Conservation (phyloP, 1,140 invertebrate species). For the Drosophila novamexicana region DNA sequence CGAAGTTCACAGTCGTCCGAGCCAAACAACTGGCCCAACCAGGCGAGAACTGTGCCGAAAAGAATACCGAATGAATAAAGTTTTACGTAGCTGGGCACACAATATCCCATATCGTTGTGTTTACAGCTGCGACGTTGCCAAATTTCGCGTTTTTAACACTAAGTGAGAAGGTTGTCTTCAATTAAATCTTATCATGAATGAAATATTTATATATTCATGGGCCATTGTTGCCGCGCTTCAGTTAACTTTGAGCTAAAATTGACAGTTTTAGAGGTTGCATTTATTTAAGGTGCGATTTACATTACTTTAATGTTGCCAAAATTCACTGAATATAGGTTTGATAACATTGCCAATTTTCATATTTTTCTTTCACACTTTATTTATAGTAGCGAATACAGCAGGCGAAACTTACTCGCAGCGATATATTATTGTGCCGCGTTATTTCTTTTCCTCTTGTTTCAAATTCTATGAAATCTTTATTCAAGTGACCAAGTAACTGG, state of each 20-base stretch:
- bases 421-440: too few relatives aligned
- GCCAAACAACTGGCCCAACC: conserved; percentile 29
- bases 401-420: too few relatives aligned
- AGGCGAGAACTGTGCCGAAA: conserved; percentile 33
- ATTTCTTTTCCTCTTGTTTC: too few relatives aligned
- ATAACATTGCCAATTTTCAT: too few relatives aligned
- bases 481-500: neutral
- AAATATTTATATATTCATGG: neutral
- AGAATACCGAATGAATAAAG: conserved; percentile 41
- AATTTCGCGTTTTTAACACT: conserved; percentile 9
- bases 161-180: conserved; percentile 4
- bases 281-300: too few relatives aligned
- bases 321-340: too few relatives aligned
- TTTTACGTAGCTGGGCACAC: conserved; percentile 24
- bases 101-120: conserved; percentile 14
- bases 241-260: neutral
- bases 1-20: conserved; percentile 35
- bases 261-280: neutral
- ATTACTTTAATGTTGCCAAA: neutral
- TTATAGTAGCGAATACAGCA: too few relatives aligned
- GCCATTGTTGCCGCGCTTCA: neutral
- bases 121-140: conserved; percentile 17
- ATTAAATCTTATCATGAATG: neutral
- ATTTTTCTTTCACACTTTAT: too few relatives aligned
- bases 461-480: neutral